Base-by-base conservation (phyloP, 2,113 vertebrate species). In the Nesoenas mayeri region DNA sequence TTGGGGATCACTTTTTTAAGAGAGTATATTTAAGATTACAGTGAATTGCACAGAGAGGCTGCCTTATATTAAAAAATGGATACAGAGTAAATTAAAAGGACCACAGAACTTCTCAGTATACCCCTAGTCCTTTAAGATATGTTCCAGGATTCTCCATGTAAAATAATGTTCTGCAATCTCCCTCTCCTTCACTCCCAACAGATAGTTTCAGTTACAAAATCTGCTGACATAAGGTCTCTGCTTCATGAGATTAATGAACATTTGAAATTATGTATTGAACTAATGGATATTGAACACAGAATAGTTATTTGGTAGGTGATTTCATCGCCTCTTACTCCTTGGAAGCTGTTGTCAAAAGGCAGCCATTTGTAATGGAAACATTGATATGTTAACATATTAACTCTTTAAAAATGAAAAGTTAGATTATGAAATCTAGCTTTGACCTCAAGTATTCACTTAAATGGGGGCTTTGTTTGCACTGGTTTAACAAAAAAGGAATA, bases 131-230 rank as follows among this genome's bases (percentile, higher is more conserved):
- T 67, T 64, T 61, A 38, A 79, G n/a, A 56, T 38, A 20, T 3
- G 2, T 86, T 86, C 48, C 48, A 85, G 38, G 72, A 74, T 73
- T 75, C 67, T 77, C 22, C 44, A 77, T 24, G 51, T 57, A 57
- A 91, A 64, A 29, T 29, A 53, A 50, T 0, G 2, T 29, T 61
- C 36, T 69, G 71, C 60, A 54, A 6, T 73, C 81, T 77, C 62
- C 56, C 36, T 65, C 69, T 64, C 65, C 29, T 73, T 79, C 40
- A 20, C 34, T 71, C 73, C 47, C 50, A 82, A 22, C 50, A 64
- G 70, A 51, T 32, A 93, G 36, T 56, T 94, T 82, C 72, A 91
- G 79, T 90, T 94, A 88, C 44, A 90, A 91, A 95, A 92, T 38
- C 47, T 89, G 67, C 78, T 92, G 91, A 94, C 88, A 80, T 91